These are phyloP conservation scores for Drosophila recens DNA, from an alignment of 2,888 invertebrate species.

Conservation along the genomic window DNA sequence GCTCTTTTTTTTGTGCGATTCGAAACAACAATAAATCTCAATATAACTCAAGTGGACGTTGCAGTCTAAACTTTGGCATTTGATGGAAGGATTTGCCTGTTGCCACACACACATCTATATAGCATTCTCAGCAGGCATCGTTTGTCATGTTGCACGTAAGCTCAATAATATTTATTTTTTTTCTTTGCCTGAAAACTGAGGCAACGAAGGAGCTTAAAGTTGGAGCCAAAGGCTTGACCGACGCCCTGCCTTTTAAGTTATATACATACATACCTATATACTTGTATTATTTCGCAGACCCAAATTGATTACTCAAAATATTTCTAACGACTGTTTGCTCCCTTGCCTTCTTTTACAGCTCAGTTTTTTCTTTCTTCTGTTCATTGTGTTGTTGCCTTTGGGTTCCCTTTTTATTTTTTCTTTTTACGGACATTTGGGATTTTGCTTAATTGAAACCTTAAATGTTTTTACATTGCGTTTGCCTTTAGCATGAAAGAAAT, in stretches of 20 bases:
- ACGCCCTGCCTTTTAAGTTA: conserved; percentile 27
- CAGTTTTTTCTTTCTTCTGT: conserved; percentile 23
- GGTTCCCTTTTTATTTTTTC: conserved; percentile 36
- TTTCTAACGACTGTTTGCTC: conserved; percentile 42
- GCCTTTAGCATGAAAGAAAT: conserved; percentile 50
- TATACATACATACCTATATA: conserved; percentile 1
- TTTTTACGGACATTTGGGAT: conserved; percentile 51
- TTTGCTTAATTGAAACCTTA: conserved; percentile 78
- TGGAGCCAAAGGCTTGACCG: conserved; percentile 41
- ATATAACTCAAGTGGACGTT: conserved; percentile 76
- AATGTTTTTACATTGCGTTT: conserved; percentile 71
- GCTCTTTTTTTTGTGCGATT: conserved; percentile 14
- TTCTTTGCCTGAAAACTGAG: conserved; percentile 17
- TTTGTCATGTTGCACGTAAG: conserved; percentile 73
- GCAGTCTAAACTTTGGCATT: conserved; percentile 74
- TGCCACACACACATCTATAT: conserved; percentile 28
- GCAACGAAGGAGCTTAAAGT: conserved; percentile 42
- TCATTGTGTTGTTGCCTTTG: conserved; percentile 38
- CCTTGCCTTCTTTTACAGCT: conserved; percentile 5
- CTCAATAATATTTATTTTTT: conserved; percentile 53
- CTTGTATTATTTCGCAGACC: conserved; percentile 41
- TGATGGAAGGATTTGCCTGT: conserved; percentile 68
- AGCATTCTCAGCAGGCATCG: conserved; percentile 54
- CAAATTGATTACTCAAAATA: conserved; percentile 74
- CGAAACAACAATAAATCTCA: conserved; percentile 72